A percentile compares a stretch with the other conserved stretches of the same genome.
These are phyloP conservation scores for Melanotaenia duboulayi DNA, from an alignment of 2,113 vertebrate species.

Conservation along the genomic window DNA sequence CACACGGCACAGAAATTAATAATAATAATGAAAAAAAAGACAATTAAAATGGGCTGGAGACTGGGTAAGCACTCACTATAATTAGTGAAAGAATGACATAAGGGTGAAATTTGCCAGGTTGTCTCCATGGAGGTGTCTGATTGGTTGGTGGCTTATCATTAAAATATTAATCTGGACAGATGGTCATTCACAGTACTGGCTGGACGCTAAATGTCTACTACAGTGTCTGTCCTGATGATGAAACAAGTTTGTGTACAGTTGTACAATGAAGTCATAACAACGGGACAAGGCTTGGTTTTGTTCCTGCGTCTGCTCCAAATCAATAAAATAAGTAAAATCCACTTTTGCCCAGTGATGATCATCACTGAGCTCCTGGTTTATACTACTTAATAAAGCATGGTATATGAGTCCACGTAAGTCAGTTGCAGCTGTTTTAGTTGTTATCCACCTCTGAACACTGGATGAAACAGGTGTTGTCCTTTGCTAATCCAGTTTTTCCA, in stretches of 20 bases:
- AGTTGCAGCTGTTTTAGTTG: constrained; percentile 29
- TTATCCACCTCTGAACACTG: constrained; percentile 35
- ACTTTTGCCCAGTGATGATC: constrained; percentile 15
- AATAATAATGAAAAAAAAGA: too few relatives aligned
- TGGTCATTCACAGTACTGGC: constrained; percentile 66
- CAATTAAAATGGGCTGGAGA: constrained; percentile 39
- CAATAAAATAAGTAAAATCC: constrained; percentile 22
- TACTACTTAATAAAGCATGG: constrained; percentile 19
- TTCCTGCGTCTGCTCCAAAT: constrained; percentile 45
- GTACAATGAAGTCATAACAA: constrained; percentile 37
- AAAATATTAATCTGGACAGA: constrained; percentile 21
- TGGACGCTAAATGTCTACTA: constrained; percentile 46
- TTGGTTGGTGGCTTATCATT: constrained; percentile 58
- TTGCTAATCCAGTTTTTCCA: constrained; percentile 61
- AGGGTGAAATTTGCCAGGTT: constrained; percentile 40
- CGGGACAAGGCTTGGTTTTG: constrained; percentile 40
- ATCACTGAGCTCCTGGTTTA: constrained; percentile 27
- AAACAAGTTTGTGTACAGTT: constrained; percentile 49
- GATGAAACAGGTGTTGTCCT: constrained; percentile 44
- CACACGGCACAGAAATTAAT: constrained; percentile 69
- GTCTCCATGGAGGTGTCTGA: constrained; percentile 57
- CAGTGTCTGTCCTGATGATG: constrained; percentile 42
- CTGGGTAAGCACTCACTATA: constrained; percentile 59
- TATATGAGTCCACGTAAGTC: constrained; percentile 23
- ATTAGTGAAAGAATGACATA: constrained; percentile 39